Conservation (phyloP, 1,140 invertebrate genomes). For the Leptinotarsa texana region DNA sequence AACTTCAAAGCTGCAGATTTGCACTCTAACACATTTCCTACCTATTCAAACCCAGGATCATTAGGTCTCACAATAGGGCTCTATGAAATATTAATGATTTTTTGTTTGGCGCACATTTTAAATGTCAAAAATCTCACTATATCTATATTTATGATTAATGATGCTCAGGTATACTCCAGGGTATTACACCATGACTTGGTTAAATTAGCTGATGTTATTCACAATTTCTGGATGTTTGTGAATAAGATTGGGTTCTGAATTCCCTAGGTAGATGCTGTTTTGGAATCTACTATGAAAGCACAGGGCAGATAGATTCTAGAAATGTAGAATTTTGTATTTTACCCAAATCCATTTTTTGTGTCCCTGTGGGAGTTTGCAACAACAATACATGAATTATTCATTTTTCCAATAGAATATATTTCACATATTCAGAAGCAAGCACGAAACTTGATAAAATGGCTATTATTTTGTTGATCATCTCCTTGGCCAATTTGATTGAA, state of each 20-base stretch:
- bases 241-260: conserved; percentile 31
- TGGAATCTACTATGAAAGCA: conserved; percentile 49
- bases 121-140: conserved; percentile 54
- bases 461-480: too few relatives aligned
- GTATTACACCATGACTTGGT: conserved; percentile 49
- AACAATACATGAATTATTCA: too few relatives aligned
- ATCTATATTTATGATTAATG: conserved; percentile 54
- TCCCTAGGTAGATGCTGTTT: conserved; percentile 19
- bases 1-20: conserved; percentile 16
- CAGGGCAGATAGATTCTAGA: conserved; percentile 48
- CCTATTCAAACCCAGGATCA: conserved; percentile 37
- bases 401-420: too few relatives aligned
- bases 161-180: conserved; percentile 46
- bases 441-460: too few relatives aligned
- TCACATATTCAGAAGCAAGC: too few relatives aligned
- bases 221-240: conserved; percentile 31
- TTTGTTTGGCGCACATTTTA: conserved; percentile 50
- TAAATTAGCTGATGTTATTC: conserved; percentile 45
- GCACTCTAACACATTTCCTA: conserved; percentile 7
- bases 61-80: conserved; percentile 47
- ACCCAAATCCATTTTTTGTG: too few relatives aligned
- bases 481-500: too few relatives aligned
- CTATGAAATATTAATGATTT: conserved; percentile 55
- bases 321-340: neutral
- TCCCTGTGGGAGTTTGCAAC: too few relatives aligned